Evolutionary conservation across 2,797 vertebrate species (phyloP), one percentile per base, ranked within the genome.

Genomic region (Holocentrus rufus): DNA sequence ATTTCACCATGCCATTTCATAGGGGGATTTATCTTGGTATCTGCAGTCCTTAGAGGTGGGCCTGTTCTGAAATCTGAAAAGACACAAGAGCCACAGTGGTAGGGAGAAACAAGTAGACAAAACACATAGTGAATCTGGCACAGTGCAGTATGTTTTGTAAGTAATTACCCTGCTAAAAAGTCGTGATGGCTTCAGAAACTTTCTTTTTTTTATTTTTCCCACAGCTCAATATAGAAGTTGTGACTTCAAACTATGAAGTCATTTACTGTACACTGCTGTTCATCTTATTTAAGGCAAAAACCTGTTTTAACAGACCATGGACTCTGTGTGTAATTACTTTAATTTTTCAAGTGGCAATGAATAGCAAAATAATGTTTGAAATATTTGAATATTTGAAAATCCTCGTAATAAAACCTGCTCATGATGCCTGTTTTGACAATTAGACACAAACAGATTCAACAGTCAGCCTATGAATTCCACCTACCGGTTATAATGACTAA

Each of bases 161-260:
- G 77, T 69, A 76, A 80, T 79, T 79, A 58, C 52, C 47, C n/a
- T 18, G 64, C 7, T 63, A 75, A 57, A 80, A 68, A 34, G 50
- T 47, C 60, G 59, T 7, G 17, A 20, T 44, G 54, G 63, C 65
- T 72, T 60, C 31, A 31, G n/a, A 46, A 62, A 17, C 2, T 2
- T 3, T 11, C 9, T 15, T 44, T 44, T 44, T 44, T 17, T 42
- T 42, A n/a, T 27, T 27, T 4, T 27, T 27, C 25, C 25, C 42
- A 15, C 14, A 44, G 22, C 7, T 5, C 61, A 70, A 74, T 77
- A 72, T 20, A 30, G 68, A 85, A 80, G 50, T 42, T 80, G 59
- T 7, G 58, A 76, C 70, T 75, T 81, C 70, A 80, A 77, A 80
- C 74, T 46, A 57, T 63, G 79, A 69, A 64, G 65, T 59, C 20